phyloP scores from a whole-genome alignment of 2,888 invertebrate species.

The Drosophila peninsularis region DNA sequence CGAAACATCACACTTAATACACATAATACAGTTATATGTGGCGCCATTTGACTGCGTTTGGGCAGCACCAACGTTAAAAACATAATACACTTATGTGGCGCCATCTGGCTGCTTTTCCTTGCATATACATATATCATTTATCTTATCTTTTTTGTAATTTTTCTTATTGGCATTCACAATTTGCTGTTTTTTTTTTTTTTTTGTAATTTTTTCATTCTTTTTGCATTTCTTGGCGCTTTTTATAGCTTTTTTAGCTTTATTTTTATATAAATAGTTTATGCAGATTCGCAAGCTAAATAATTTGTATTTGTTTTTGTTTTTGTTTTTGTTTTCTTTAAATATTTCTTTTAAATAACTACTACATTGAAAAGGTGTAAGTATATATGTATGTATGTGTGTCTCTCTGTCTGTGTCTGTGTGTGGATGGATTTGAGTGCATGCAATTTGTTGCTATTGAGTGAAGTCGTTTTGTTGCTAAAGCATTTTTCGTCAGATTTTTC shows the following conservation, averaged over 20 bases:
- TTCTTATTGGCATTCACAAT: slow-evolving; percentile 37
- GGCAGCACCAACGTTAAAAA: too few species aligned
- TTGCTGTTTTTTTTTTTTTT: slow-evolving; percentile 22
- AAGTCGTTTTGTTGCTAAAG: slow-evolving; percentile 35
- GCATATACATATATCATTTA: neutral
- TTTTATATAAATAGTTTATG: slow-evolving; percentile 33
- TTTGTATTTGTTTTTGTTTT: slow-evolving; percentile 36
- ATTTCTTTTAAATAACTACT: slow-evolving; percentile 61
- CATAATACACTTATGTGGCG: slow-evolving; percentile 23
- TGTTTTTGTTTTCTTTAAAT: slow-evolving; percentile 45
- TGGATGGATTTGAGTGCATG: slow-evolving; percentile 28
- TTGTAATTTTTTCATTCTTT: neutral
- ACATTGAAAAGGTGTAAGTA: slow-evolving; percentile 46
- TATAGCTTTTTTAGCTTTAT: slow-evolving; percentile 11
- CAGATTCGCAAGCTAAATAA: slow-evolving; percentile 60
- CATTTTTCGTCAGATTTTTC: slow-evolving; percentile 20
- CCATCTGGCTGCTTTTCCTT: slow-evolving; percentile 24
- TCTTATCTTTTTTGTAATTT: slow-evolving; percentile 1
- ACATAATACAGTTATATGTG: slow-evolving; percentile 17
- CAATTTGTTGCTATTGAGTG: slow-evolving; percentile 9
- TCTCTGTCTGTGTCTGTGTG: slow-evolving; percentile 16
- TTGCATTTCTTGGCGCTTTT: slow-evolving; percentile 30
- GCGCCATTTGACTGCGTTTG: too few species aligned
- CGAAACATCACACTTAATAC: slow-evolving; percentile 16
- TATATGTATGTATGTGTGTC: slow-evolving; percentile 9